A percentile compares a stretch with the other conserved stretches of the same genome.
Evolutionary conservation across 2,888 invertebrate genomes (phyloP).

Genomic region (Hyalella azteca): DNA sequence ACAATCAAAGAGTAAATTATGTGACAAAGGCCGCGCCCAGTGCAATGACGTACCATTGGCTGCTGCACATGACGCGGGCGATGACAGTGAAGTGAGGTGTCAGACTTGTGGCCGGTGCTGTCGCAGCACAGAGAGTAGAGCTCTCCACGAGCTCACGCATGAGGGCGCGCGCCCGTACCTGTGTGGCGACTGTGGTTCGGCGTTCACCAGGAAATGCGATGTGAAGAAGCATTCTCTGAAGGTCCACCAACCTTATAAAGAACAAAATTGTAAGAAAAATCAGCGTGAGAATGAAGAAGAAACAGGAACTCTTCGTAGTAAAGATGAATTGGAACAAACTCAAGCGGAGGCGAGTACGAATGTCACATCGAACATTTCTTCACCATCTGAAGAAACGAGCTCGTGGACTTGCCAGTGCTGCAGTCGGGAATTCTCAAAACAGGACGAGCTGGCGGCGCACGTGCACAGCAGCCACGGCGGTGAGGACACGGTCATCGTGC

Average conservation of each 20-base stretch:
- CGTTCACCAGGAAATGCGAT: slow-evolving; percentile 39
- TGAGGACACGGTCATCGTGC: slow-evolving; percentile 5
- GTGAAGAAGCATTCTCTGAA: slow-evolving; percentile 8
- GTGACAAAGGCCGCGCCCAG: background rate
- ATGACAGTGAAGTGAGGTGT: background rate
- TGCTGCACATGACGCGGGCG: background rate
- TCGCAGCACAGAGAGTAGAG: background rate
- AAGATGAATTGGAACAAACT: background rate
- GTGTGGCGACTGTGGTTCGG: slow-evolving; percentile 33
- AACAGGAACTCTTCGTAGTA: background rate
- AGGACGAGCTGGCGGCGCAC: background rate
- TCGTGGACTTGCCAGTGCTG: slow-evolving; percentile 6
- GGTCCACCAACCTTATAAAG: background rate
- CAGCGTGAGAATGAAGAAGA: background rate
- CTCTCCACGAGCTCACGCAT: slow-evolving; percentile 37
- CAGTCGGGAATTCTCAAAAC: background rate
- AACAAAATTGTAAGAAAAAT: background rate
- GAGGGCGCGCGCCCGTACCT: slow-evolving; percentile 40
- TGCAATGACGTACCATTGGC: background rate
- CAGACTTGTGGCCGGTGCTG: slow-evolving; percentile 38
- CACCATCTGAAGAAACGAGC: no score
- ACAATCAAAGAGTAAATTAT: background rate
- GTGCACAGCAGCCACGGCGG: background rate
- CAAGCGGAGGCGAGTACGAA: no score
- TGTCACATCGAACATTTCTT: no score